Conservation (phyloP, 2,113 vertebrate genomes). For the Emydura subglobosa region DNA sequence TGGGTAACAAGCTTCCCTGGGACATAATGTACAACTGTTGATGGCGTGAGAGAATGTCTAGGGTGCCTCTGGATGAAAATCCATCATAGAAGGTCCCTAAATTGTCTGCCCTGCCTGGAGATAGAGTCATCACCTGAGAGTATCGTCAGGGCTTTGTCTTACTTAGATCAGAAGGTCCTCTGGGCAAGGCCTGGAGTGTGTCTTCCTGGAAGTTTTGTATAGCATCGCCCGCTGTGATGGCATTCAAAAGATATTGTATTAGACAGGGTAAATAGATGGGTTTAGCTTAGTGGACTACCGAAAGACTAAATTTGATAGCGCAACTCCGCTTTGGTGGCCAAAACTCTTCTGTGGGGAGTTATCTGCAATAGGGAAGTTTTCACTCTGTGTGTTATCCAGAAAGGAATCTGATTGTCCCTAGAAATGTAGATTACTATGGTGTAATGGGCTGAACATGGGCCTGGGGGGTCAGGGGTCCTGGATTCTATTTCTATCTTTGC, state of each 20-base stretch:
- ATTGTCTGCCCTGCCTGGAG: not conserved
- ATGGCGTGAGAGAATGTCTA: not conserved
- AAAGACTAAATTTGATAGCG: not conserved
- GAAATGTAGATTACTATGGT: not conserved
- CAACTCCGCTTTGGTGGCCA: not conserved
- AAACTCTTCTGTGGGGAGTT: not conserved
- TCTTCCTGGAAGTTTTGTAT: not conserved
- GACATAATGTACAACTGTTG: not conserved
- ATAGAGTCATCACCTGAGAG: not conserved
- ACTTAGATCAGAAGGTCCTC: not conserved
- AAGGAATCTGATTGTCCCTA: not conserved
- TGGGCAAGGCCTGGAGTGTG: not conserved
- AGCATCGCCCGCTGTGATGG: not conserved
- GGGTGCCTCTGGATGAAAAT: not conserved
- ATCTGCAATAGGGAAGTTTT: not conserved
- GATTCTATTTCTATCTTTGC: not conserved
- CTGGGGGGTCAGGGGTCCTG: not conserved
- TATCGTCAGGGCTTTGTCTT: not conserved
- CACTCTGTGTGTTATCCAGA: not conserved
- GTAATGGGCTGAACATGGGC: not conserved
- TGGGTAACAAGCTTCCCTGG: not conserved
- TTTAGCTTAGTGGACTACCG: not conserved
- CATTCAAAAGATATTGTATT: not conserved
- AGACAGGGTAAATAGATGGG: fast-evolving
- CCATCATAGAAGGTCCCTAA: not conserved